Conservation (phyloP, 2,113 vertebrate species). For the Patagioenas fasciata region DNA sequence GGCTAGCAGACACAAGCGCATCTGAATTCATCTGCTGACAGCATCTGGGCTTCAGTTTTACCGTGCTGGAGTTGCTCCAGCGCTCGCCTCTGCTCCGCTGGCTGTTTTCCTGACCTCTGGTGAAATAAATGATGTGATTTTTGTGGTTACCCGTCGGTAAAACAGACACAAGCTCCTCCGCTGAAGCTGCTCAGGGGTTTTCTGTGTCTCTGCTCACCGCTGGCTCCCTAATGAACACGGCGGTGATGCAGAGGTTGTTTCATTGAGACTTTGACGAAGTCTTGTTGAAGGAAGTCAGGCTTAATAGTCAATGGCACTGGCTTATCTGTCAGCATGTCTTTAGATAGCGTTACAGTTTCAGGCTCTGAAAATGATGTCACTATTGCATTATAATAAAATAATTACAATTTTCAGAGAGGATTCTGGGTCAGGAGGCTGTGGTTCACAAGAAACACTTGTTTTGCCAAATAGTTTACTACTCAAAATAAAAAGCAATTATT, state of each 20-base stretch:
- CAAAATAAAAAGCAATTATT: constrained; percentile 24
- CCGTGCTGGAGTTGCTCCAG: background rate
- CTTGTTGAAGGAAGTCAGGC: background rate
- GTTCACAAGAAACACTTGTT: background rate
- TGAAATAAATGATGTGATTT: background rate
- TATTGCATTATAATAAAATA: constrained; percentile 33
- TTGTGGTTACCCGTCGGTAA: background rate
- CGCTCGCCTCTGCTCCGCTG: fast-evolving
- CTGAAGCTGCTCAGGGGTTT: background rate
- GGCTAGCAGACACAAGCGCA: background rate
- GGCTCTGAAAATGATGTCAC: background rate
- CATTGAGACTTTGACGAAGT: background rate
- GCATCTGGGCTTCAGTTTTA: background rate
- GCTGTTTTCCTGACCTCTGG: background rate
- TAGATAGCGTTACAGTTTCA: background rate
- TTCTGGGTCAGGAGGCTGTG: constrained; percentile 9
- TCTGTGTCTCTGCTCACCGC: background rate
- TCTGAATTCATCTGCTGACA: background rate
- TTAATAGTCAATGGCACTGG: background rate
- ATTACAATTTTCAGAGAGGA: background rate
- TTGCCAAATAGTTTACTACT: constrained; percentile 1
- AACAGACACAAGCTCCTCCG: fast-evolving
- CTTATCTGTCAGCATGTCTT: background rate
- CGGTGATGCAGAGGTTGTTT: background rate
- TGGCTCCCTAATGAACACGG: background rate